These are phyloP conservation scores for Petrophora chlorosata DNA, from an alignment of 2,888 invertebrate genomes.

Conservation along the genomic window DNA sequence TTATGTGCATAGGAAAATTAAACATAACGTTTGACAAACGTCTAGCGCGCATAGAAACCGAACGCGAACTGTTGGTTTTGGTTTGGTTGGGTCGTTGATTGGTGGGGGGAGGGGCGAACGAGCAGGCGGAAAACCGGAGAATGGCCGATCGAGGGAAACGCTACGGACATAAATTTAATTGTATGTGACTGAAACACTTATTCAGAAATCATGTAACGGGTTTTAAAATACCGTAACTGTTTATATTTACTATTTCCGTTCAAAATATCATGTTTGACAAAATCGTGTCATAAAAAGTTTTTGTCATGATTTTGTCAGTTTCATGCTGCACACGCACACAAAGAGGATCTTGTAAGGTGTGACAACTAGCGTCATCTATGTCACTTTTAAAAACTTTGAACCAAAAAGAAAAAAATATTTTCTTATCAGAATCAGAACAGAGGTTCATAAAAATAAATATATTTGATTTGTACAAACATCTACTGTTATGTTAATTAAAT, in stretches of 20 bases:
- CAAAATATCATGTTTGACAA: background rate
- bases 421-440: too few species aligned
- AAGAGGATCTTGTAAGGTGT: background rate
- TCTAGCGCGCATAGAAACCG: slow-evolving; percentile 80
- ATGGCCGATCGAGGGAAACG: slow-evolving; percentile 69
- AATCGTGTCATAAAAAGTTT: slow-evolving; percentile 1
- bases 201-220: background rate
- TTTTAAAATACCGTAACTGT: slow-evolving; percentile 5
- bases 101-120: slow-evolving; percentile 44
- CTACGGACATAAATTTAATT: slow-evolving; percentile 53
- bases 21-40: slow-evolving; percentile 78
- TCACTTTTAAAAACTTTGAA: too few species aligned
- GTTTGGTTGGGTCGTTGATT: slow-evolving; percentile 63
- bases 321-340: background rate
- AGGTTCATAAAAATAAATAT: too few species aligned
- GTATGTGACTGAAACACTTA: slow-evolving; percentile 34
- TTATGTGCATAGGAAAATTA: slow-evolving; percentile 80
- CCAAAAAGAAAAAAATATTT: too few species aligned
- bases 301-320: slow-evolving; percentile 14
- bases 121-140: slow-evolving; percentile 77
- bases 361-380: slow-evolving; percentile 8
- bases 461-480: too few species aligned
- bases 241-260: background rate
- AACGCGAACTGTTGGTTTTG: slow-evolving; percentile 84
- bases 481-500: too few species aligned